phyloP scores from a whole-genome alignment of 2,888 invertebrate species.

The Ornithoptera alexandrae region DNA sequence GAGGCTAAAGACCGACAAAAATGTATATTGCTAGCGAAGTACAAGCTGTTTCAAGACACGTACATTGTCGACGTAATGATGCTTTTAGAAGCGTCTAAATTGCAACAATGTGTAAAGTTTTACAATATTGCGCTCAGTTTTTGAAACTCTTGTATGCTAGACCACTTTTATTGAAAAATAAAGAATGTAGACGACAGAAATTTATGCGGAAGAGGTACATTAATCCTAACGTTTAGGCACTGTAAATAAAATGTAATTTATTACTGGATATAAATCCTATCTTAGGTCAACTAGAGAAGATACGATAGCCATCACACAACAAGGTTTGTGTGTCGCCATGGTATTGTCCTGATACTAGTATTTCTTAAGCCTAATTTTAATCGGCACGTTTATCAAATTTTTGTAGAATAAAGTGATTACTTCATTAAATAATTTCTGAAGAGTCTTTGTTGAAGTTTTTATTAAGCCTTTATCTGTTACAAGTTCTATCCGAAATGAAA shows the following conservation, averaged over 20 bases:
- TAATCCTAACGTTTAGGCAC: background rate
- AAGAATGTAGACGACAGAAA: background rate
- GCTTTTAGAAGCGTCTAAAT: constrained; percentile 19
- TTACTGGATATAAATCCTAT: too few species aligned
- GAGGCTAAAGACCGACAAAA: background rate
- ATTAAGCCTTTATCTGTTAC: background rate
- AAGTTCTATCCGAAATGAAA: constrained; percentile 2
- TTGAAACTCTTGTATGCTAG: background rate
- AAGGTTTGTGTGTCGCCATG: too few species aligned
- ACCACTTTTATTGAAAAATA: background rate
- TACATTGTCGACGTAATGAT: constrained; percentile 18
- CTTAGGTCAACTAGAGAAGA: too few species aligned
- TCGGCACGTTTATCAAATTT: too few species aligned
- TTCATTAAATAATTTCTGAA: too few species aligned
- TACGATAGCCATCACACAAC: too few species aligned
- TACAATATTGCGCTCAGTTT: background rate
- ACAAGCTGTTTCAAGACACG: constrained; percentile 10
- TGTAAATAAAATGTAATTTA: too few species aligned
- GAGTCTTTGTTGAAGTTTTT: too few species aligned
- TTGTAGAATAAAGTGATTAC: too few species aligned
- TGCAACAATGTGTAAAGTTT: constrained; percentile 16
- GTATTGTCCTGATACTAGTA: too few species aligned
- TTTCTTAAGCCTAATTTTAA: too few species aligned
- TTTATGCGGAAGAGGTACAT: background rate
- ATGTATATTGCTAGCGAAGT: constrained; percentile 6